Base-by-base conservation (phyloP, 2,113 vertebrate genomes). In the Sigmodon hispidus region DNA sequence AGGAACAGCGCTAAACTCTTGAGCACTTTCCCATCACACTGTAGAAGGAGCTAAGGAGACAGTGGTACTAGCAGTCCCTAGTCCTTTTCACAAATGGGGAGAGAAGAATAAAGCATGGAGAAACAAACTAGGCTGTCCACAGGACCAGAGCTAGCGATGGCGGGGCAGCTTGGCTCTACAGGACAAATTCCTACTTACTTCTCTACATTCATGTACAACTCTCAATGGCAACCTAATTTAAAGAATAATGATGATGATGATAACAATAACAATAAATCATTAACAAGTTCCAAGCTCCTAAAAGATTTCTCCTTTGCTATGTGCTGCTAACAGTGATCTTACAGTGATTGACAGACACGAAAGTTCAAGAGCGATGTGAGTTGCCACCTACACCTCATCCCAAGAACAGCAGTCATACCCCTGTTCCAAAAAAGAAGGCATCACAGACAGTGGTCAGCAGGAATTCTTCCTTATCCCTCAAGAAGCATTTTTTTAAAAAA, bases 381-480 rank as follows among this genome's bases (percentile, higher is more conserved):
- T 0, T 69, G 1, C 8, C 48, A 57, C 45, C 72, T 61, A 77
- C 2, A 15, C 21, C 31, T 31, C 34, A 40, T 4, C 57, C 70
- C 59, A 73, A 87, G 11, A 3, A 63, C 0, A 59, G 13, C 17
- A 90, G 55, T 70, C 97, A 26, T 12, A 11, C 9, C 59, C 94
- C 72, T 19, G 21, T 55, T 57, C 67, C 2, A 77, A 94, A 96
- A 96, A 31, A 85, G 24, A 90, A 81, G 40, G 19, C 12, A 97
- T 16, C 15, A 96, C 55, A 73, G 65, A 80, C 77, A 76, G 93
- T 94, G 31, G 92, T 96, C 87, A 90, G 4, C 59, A 34, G 22
- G 57, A 19, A n/a, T n/a, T 67, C 70, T 6, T 43, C 65, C 50
- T 50, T 29, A n/a, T 48, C 21, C 48, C 15, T 45, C 50, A 7